Percentiles rank a stretch among this genome's conserved stretches.
Evolutionary conservation across 2,113 vertebrate species (phyloP).

Genomic region (Origma solitaria): DNA sequence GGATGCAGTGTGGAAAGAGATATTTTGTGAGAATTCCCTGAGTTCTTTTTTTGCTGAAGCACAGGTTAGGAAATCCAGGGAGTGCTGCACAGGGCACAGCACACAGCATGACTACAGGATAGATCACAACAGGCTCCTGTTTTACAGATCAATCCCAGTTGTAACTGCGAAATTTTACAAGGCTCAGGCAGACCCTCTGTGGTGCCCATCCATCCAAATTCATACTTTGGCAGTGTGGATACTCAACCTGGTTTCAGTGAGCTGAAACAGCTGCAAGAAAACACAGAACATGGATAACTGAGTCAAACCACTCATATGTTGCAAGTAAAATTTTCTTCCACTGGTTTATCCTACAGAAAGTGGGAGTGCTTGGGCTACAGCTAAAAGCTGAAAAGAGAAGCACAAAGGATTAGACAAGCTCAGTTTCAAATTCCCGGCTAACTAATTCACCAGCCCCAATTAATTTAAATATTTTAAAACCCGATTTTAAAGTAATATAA

Average conservation of each 20-base stretch:
- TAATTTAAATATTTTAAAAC: conserved; percentile 52
- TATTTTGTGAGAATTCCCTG: neutral
- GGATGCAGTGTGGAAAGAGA: neutral
- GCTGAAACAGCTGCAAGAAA: neutral
- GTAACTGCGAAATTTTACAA: neutral
- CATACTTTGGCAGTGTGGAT: neutral
- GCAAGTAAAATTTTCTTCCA: neutral
- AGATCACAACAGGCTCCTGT: neutral
- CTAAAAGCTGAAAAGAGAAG: conserved; percentile 14
- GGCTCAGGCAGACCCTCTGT: neutral
- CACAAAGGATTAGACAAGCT: conserved; percentile 4
- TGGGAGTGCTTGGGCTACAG: neutral
- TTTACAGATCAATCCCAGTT: neutral
- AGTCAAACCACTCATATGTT: neutral
- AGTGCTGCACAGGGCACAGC: neutral
- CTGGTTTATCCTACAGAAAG: neutral
- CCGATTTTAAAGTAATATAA: conserved; percentile 40
- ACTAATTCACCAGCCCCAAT: neutral
- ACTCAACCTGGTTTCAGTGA: neutral
- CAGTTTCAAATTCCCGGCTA: neutral
- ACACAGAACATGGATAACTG: neutral
- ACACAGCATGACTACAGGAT: neutral
- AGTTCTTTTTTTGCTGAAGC: neutral
- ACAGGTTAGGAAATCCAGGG: neutral
- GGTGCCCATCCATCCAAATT: neutral